These are phyloP conservation scores for Sipha maydis DNA, from an alignment of 2,888 invertebrate species.

Conservation along the genomic window DNA sequence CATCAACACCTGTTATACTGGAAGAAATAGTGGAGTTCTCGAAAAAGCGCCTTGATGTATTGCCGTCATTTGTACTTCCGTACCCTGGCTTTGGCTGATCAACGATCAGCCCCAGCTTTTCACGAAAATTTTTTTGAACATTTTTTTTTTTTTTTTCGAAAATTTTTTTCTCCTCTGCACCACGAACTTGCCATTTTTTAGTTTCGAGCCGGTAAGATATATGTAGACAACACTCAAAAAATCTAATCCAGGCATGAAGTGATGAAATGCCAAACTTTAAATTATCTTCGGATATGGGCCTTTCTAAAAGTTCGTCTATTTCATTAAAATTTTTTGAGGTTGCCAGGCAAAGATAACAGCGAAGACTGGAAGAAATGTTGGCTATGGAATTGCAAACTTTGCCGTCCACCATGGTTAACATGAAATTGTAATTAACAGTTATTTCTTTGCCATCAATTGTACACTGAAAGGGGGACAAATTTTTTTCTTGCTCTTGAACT, in stretches of 20 bases:
- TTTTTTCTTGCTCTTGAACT: no score
- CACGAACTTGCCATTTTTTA: slow-evolving; percentile 2
- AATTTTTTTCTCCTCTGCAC: background rate
- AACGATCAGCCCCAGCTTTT: no score
- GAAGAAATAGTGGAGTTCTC: no score
- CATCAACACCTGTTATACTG: no score
- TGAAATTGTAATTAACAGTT: background rate
- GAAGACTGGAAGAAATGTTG: background rate
- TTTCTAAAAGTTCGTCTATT: background rate
- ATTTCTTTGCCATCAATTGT: no score
- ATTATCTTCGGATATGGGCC: background rate
- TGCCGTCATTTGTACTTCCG: no score
- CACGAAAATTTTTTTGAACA: no score
- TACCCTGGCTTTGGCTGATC: no score
- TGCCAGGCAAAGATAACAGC: background rate
- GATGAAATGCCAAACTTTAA: slow-evolving; percentile 62
- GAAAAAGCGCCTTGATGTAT: no score
- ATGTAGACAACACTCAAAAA: slow-evolving; percentile 62
- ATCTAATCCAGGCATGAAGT: slow-evolving; percentile 61
- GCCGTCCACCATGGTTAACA: slow-evolving; percentile 13
- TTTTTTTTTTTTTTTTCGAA: no score
- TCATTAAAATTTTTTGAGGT: slow-evolving; percentile 30
- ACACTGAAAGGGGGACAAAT: no score
- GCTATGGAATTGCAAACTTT: slow-evolving; percentile 10
- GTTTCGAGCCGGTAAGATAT: slow-evolving; percentile 57